These are phyloP conservation scores for Leucoptera coffeella DNA, from an alignment of 2,888 invertebrate genomes.

Conservation along the genomic window DNA sequence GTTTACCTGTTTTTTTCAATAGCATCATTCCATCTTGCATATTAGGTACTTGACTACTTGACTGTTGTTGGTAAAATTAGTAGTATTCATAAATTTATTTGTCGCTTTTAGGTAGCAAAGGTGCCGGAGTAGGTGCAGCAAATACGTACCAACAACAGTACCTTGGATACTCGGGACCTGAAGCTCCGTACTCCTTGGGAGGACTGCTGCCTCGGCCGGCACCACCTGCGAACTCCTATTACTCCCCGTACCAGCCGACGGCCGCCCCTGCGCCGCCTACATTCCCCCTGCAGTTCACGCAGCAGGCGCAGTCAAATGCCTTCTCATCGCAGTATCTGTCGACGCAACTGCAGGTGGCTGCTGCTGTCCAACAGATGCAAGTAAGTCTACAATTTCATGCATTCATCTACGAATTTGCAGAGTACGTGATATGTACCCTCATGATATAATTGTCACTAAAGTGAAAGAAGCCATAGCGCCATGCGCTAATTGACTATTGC, in stretches of 20 bases:
- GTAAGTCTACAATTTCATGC: no score
- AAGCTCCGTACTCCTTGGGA: slow-evolving; percentile 34
- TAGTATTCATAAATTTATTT: no score
- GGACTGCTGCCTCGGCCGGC: slow-evolving; percentile 42
- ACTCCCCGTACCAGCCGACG: slow-evolving; percentile 41
- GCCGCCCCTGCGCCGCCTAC: slow-evolving; percentile 56
- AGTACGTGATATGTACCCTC: no score
- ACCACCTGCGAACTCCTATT: slow-evolving; percentile 40
- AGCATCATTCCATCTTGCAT: no score
- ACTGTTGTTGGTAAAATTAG: no score
- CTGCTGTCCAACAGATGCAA: slow-evolving; percentile 47
- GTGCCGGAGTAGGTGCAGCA: slow-evolving; percentile 36
- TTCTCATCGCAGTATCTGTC: slow-evolving; percentile 41
- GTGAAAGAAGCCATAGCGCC: no score
- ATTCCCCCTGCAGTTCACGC: slow-evolving; percentile 58
- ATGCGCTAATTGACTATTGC: no score
- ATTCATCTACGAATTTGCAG: no score
- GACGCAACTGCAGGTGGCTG: slow-evolving; percentile 38
- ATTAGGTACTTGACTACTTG: no score
- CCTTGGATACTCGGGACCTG: slow-evolving; percentile 38
- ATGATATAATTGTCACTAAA: no score
- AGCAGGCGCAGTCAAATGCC: slow-evolving; percentile 49
- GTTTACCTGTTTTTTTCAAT: no score
- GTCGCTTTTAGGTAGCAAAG: slow-evolving; percentile 29
- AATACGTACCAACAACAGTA: slow-evolving; percentile 46